Evolutionary conservation across 2,888 invertebrate genomes (phyloP).

Genomic region (Pandemis cinnamomeana): DNA sequence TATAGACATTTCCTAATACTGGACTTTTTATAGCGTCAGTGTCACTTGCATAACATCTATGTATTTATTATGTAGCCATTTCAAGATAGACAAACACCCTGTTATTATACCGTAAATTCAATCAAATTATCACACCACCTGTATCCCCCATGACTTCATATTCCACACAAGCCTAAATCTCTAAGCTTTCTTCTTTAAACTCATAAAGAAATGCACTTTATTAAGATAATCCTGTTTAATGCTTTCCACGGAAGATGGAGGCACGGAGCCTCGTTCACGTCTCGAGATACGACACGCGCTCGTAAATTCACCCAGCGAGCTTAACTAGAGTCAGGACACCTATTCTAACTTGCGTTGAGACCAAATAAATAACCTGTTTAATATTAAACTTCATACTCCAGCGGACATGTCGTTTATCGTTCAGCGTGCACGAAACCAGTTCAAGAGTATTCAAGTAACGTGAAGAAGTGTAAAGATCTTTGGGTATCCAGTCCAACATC

Average conservation of each 20-base stretch:
- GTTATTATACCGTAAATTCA: no score
- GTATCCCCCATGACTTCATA: neutral
- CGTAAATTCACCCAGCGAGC: conserved; percentile 18
- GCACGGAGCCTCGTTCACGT: conserved; percentile 12
- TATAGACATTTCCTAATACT: no score
- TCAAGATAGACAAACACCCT: no score
- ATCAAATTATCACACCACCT: neutral
- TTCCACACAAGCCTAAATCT: neutral
- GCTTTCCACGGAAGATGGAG: neutral
- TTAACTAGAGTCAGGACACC: conserved; percentile 1
- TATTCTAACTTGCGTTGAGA: neutral
- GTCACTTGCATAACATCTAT: no score
- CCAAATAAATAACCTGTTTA: conserved; percentile 1
- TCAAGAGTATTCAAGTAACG: neutral
- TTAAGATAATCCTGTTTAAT: conserved; percentile 23
- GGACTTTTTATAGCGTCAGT: no score
- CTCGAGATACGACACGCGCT: conserved; percentile 19
- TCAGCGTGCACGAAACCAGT: neutral
- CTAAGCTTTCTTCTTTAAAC: neutral
- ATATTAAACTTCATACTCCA: conserved; percentile 4
- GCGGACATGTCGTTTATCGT: neutral
- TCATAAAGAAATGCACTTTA: conserved; percentile 18
- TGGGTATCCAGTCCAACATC: neutral
- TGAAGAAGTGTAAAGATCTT: neutral
- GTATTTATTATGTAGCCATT: no score